phyloP scores from a whole-genome alignment of 1,140 invertebrate species.

The Ips typographus region DNA sequence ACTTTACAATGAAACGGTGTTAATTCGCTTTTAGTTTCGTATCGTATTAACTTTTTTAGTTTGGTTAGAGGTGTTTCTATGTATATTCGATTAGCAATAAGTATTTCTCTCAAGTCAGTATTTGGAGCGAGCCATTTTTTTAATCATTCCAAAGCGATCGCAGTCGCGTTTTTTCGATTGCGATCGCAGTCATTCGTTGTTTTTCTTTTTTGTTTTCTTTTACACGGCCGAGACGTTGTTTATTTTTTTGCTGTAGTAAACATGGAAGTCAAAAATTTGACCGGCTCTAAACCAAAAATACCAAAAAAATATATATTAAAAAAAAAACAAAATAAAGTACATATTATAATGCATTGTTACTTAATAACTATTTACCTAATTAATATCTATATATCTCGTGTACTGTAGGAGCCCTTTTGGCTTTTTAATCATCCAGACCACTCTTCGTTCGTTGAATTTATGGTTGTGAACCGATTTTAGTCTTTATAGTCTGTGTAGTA shows the following conservation, averaged over 20 bases:
- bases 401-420: slow-evolving; percentile 40
- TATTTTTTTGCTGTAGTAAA: slow-evolving; percentile 8
- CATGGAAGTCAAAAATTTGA: slow-evolving; percentile 14
- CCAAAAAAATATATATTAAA: neutral
- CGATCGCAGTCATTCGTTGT: slow-evolving; percentile 7
- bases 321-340: slow-evolving; percentile 28
- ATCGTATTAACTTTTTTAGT: neutral
- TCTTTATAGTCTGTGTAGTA: too few relatives aligned
- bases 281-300: slow-evolving; percentile 5
- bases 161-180: neutral
- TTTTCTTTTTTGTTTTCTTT: slow-evolving; percentile 9
- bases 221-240: slow-evolving; percentile 5
- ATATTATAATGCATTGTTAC: slow-evolving; percentile 40
- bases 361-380: slow-evolving; percentile 36
- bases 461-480: slow-evolving; percentile 32
- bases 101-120: slow-evolving; percentile 37
- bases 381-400: slow-evolving; percentile 37
- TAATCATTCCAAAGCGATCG: slow-evolving; percentile 26
- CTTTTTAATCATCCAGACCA: slow-evolving; percentile 27
- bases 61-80: slow-evolving; percentile 11
- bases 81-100: slow-evolving; percentile 36
- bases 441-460: slow-evolving; percentile 12
- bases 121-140: slow-evolving; percentile 30
- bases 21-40: slow-evolving; percentile 28
- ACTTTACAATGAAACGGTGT: slow-evolving; percentile 31